These are phyloP conservation scores for Nymphalis io DNA, from an alignment of 1,140 invertebrate genomes.

Conservation along the genomic window DNA sequence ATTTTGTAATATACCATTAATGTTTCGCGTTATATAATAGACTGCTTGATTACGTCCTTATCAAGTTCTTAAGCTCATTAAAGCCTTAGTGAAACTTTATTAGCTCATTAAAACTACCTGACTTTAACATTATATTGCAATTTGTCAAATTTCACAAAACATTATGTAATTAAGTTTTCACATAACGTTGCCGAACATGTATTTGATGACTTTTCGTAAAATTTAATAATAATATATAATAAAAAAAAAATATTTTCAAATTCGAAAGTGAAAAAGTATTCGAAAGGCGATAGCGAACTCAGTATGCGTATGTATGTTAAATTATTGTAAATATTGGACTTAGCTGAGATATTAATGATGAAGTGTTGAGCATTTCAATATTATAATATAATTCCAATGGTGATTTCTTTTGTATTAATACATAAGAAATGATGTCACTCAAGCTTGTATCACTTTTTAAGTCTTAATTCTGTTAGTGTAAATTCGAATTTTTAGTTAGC, in stretches of 20 bases:
- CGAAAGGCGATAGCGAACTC: too few species aligned
- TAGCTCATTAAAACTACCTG: conserved; percentile 20
- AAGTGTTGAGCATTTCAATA: too few species aligned
- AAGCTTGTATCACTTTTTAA: too few species aligned
- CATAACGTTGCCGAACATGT: conserved; percentile 2
- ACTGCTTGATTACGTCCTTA: conserved; percentile 9
- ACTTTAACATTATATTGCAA: conserved; percentile 14
- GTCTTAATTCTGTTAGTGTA: too few species aligned
- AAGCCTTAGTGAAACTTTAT: conserved; percentile 28
- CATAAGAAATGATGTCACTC: too few species aligned
- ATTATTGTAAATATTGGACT: too few species aligned
- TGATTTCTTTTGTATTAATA: too few species aligned
- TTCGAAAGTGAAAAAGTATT: too few species aligned
- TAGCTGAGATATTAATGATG: too few species aligned
- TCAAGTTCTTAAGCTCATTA: conserved; percentile 18
- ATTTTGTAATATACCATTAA: conserved; percentile 18
- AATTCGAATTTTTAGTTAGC: not conserved
- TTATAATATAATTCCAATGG: too few species aligned
- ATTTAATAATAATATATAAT: not conserved
- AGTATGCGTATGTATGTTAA: too few species aligned
- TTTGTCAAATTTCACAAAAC: conserved; percentile 23
- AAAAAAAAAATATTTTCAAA: not conserved
- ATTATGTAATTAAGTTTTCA: conserved; percentile 27
- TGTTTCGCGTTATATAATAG: conserved; percentile 17
- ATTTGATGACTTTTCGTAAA: not conserved